phyloP scores from a whole-genome alignment of 2,888 invertebrate genomes.

The Cosmia trapezina region DNA sequence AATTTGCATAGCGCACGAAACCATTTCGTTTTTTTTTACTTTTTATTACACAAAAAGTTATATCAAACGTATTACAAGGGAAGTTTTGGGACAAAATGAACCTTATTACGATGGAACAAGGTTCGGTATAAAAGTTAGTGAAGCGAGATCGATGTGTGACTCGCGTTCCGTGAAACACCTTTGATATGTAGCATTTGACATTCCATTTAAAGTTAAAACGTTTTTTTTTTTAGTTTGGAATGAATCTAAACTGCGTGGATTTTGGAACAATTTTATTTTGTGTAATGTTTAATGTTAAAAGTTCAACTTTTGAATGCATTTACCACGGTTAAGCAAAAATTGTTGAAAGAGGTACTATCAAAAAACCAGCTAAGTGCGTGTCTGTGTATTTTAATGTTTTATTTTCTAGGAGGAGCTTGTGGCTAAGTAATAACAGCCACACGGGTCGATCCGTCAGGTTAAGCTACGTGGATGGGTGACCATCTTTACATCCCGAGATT shows the following conservation, averaged over 20 bases:
- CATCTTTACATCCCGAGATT: no score
- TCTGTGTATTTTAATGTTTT: no score
- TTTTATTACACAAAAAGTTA: slow-evolving; percentile 35
- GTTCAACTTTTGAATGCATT: not conserved
- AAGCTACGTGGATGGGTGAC: no score
- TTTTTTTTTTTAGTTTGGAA: slow-evolving; percentile 30
- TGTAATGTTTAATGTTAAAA: not conserved
- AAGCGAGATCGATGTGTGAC: slow-evolving; percentile 21
- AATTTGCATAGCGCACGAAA: slow-evolving; percentile 53
- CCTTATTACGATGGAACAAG: not conserved
- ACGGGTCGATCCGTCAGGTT: no score
- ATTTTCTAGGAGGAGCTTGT: no score
- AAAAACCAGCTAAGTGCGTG: not conserved
- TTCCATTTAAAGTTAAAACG: slow-evolving; percentile 59
- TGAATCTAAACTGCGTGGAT: slow-evolving; percentile 19
- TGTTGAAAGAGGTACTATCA: not conserved
- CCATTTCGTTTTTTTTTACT: slow-evolving; percentile 29
- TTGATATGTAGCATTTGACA: slow-evolving; percentile 62
- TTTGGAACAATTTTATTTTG: slow-evolving; percentile 10
- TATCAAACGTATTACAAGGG: slow-evolving; percentile 25
- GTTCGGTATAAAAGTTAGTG: not conserved
- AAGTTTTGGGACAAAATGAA: slow-evolving; percentile 3
- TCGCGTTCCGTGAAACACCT: slow-evolving; percentile 54
- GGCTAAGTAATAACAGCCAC: no score
- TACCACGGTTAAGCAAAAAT: not conserved